These are phyloP conservation scores for Xiphophorus hellerii DNA, from an alignment of 2,113 vertebrate genomes.

Conservation along the genomic window DNA sequence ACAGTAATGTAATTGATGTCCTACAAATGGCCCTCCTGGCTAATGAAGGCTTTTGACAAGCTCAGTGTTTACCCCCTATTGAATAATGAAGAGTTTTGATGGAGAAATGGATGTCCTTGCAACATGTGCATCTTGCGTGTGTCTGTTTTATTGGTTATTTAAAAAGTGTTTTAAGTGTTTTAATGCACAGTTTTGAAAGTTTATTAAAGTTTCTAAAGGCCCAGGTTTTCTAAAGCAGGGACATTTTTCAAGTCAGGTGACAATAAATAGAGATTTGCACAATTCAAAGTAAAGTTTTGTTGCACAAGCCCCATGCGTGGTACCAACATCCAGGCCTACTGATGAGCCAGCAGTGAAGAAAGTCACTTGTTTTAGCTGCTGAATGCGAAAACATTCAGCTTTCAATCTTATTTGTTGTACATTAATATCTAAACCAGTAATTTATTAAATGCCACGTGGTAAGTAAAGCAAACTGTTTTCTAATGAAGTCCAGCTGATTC, in stretches of 20 bases:
- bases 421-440: not conserved
- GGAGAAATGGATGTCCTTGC: slow-evolving; percentile 4
- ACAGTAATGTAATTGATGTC: slow-evolving; percentile 63
- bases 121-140: not conserved
- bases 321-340: not conserved
- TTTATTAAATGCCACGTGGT: not conserved
- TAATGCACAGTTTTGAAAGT: too few species aligned
- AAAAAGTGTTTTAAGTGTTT: too few species aligned
- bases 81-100: slow-evolving; percentile 61
- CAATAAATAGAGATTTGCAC: not conserved
- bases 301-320: not conserved
- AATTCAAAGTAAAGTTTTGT: not conserved
- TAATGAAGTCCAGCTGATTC: not conserved
- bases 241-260: not conserved
- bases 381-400: not conserved
- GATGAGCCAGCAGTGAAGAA: not conserved
- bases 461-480: not conserved
- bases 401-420: not conserved
- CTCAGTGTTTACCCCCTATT: slow-evolving; percentile 54
- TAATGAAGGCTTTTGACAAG: slow-evolving; percentile 42
- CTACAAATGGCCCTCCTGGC: slow-evolving; percentile 49
- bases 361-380: not conserved
- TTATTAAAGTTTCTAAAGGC: too few species aligned
- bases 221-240: too few species aligned
- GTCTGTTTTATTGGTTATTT: too few species aligned